Evolutionary conservation across 2,113 vertebrate species (phyloP).

Genomic region (Lepisosteus osseus): DNA sequence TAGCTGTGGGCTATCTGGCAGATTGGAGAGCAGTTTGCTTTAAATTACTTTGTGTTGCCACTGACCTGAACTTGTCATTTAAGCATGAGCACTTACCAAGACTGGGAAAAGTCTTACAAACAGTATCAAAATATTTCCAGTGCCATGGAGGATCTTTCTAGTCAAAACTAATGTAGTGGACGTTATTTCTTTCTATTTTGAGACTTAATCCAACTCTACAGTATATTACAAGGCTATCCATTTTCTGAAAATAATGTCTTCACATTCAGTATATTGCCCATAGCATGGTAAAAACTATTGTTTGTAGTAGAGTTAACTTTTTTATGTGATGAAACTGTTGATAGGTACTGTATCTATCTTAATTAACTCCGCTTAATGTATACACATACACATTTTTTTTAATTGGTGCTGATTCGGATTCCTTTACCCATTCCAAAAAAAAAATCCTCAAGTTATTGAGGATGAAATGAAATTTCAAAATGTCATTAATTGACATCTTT

Average conservation of each 20-base stretch:
- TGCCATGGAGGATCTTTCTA: too few relatives aligned
- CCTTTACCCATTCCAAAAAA: slow-evolving; percentile 30
- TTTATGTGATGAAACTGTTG: too few relatives aligned
- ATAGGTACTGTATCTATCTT: slow-evolving; percentile 42
- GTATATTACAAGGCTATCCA: too few relatives aligned
- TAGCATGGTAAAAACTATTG: too few relatives aligned
- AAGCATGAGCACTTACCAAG: slow-evolving; percentile 48
- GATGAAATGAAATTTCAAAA: slow-evolving; percentile 71
- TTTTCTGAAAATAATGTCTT: too few relatives aligned
- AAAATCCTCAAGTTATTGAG: slow-evolving; percentile 61
- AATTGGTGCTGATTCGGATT: too few relatives aligned
- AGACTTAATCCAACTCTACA: too few relatives aligned
- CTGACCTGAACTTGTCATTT: slow-evolving; percentile 55
- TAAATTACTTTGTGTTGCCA: slow-evolving; percentile 57
- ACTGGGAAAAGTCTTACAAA: slow-evolving; percentile 5
- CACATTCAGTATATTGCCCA: too few relatives aligned
- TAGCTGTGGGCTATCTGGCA: slow-evolving; percentile 63
- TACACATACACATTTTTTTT: too few relatives aligned
- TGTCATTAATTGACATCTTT: slow-evolving; percentile 76
- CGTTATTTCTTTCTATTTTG: too few relatives aligned
- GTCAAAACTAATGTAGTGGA: too few relatives aligned
- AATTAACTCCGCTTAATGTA: slow-evolving; percentile 42
- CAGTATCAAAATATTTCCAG: slow-evolving; percentile 2
- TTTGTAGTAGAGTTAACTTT: too few relatives aligned
- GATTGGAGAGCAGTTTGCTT: slow-evolving; percentile 41